Conservation (phyloP, 2,113 vertebrate species). For the Rhinichthys klamathensis region DNA sequence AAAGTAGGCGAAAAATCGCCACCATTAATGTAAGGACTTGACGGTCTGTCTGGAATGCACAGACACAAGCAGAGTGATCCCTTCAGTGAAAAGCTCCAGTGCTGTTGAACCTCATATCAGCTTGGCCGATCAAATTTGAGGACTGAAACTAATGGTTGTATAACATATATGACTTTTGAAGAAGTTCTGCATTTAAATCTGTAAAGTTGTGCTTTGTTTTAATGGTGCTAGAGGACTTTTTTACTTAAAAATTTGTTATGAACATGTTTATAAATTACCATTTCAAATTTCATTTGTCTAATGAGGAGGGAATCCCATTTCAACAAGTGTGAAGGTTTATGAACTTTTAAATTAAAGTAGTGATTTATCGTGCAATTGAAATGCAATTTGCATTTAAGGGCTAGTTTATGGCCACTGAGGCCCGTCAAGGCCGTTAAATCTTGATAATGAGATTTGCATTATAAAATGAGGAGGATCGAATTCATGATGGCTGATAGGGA, state of each 20-base stretch:
- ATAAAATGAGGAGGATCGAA: slow-evolving; percentile 53
- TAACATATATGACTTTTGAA: neutral
- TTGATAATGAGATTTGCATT: slow-evolving; percentile 61
- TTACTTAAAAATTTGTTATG: neutral
- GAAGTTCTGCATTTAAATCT: neutral
- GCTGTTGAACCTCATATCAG: too few species aligned
- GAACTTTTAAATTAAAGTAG: slow-evolving; percentile 52
- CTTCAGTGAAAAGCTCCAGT: neutral
- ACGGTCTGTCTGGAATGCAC: neutral
- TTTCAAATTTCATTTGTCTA: slow-evolving; percentile 1
- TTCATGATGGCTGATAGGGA: slow-evolving; percentile 34
- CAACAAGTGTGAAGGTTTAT: slow-evolving; percentile 58
- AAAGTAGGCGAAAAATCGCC: neutral
- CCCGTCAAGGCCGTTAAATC: slow-evolving; percentile 55
- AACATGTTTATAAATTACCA: slow-evolving; percentile 15
- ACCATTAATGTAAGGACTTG: neutral
- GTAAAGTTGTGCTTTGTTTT: neutral
- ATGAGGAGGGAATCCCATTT: slow-evolving; percentile 41
- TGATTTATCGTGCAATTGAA: slow-evolving; percentile 58
- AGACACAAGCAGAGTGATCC: neutral
- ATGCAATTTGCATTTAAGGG: slow-evolving; percentile 57
- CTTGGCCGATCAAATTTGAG: neutral
- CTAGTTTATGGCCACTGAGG: slow-evolving; percentile 56
- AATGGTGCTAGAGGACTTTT: too few species aligned
- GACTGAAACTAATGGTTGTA: neutral